Conservation (phyloP, 2,113 vertebrate species). For the Tupaia tana region DNA sequence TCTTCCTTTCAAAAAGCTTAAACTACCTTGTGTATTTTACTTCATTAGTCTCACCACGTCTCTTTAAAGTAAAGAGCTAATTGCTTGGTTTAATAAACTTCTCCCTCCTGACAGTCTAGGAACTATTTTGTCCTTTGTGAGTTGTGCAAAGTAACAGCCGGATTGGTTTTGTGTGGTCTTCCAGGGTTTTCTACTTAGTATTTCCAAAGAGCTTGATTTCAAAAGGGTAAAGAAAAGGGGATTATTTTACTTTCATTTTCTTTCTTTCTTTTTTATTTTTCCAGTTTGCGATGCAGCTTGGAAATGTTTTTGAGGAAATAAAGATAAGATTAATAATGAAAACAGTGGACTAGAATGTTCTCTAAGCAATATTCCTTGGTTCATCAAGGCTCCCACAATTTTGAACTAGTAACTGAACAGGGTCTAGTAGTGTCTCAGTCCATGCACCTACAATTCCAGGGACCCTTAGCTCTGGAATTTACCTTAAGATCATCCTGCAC, state of each 20-base stretch:
- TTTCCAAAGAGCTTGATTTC: neutral
- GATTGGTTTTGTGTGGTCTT: slow-evolving; percentile 6
- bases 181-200: neutral
- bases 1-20: slow-evolving; percentile 29
- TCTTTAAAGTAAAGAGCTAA: slow-evolving; percentile 55
- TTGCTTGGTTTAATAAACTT: slow-evolving; percentile 60
- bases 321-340: neutral
- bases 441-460: too few species aligned
- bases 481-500: rapidly evolving
- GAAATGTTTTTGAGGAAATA: neutral
- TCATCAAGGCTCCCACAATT: neutral
- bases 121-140: neutral
- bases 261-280: neutral
- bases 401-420: neutral
- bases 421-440: neutral
- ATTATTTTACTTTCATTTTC: neutral
- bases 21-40: neutral
- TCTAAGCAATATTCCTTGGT: neutral
- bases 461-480: neutral
- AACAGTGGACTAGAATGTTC: neutral
- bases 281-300: neutral
- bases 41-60: neutral
- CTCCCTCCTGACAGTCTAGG: slow-evolving; percentile 10
- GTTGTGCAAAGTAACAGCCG: slow-evolving; percentile 5
- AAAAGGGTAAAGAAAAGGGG: neutral